Base-by-base conservation (phyloP, 1,140 invertebrate species). In the Vanessa atalanta region DNA sequence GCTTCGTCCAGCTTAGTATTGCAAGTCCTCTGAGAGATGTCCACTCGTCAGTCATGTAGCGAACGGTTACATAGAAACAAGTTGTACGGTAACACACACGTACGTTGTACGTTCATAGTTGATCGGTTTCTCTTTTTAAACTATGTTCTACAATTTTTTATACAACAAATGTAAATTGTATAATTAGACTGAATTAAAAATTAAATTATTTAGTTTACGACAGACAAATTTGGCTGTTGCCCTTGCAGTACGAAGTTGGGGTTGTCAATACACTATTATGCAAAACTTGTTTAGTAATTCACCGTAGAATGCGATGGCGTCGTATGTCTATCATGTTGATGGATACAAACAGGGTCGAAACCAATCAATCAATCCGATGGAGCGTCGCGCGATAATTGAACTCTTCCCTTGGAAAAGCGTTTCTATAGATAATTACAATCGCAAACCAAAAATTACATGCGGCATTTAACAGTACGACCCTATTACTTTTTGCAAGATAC, bases 401-500 rank as follows among this genome's bases (percentile, higher is more conserved):
- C 87, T 89, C 87, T 91, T 89, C 88, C 85, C 87, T 81, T 81
- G 81, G 76, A 86, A 80, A 79, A 82, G 81, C 83, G 80, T 87
- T 89, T 88, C 83, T 85, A 89, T 88, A 90, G 83, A 89, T 88
- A 92, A 89, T 88, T 90, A 86, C 88, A 89, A 90, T 88, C 79
- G 88, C 88, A 90, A 91, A 90, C 88, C 88, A 88, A 90, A 88
- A 91, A 91, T 92, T 87, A 87, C 86, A 86, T 80, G 85, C 80
- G 80, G 80, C 84, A 86, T 89, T 89, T 88, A 89, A 87, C 83
- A 76, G 82, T 83, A 80, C 84, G 86, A 87, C 85, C 85, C 84
- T 88, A 86, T 87, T 86, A 89, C 81, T 82, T 84, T 85, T 81
- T 81, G 87, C 81, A 85, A 85, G 84, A 86, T 79, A 79, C 81